These are phyloP conservation scores for Drosophila navojoa DNA, from an alignment of 1,140 invertebrate species.

Conservation along the genomic window DNA sequence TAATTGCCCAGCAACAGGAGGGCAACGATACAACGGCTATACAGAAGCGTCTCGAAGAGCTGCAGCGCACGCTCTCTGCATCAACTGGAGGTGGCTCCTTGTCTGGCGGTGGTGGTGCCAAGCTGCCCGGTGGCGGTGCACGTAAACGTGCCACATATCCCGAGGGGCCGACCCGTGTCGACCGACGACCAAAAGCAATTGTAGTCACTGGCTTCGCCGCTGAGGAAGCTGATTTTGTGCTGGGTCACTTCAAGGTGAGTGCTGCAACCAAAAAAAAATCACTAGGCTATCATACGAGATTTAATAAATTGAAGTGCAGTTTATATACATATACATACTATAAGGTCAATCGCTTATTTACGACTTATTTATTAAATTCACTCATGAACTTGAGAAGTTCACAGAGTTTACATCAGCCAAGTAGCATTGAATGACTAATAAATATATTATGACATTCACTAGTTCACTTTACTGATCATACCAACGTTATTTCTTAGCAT, in stretches of 20 bases:
- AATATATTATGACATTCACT: too few relatives aligned
- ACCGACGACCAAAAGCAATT: slow-evolving; percentile 78
- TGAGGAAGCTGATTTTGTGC: slow-evolving; percentile 79
- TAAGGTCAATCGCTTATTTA: too few relatives aligned
- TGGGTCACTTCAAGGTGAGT: slow-evolving; percentile 83
- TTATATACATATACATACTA: too few relatives aligned
- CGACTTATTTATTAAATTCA: too few relatives aligned
- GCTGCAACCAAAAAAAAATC: not conserved
- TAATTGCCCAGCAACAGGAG: slow-evolving; percentile 82
- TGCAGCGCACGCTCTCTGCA: slow-evolving; percentile 75
- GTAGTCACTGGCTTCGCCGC: slow-evolving; percentile 77
- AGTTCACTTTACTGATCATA: not conserved
- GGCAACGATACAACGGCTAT: slow-evolving; percentile 81
- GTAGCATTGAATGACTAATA: too few relatives aligned
- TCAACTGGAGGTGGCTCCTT: slow-evolving; percentile 36
- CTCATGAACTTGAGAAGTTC: too few relatives aligned
- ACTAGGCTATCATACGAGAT: not conserved
- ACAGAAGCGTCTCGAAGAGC: slow-evolving; percentile 79
- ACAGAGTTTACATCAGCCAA: too few relatives aligned
- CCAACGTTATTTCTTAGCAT: slow-evolving; percentile 47
- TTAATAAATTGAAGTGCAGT: too few relatives aligned
- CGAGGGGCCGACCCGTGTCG: slow-evolving; percentile 76
- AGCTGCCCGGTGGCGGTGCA: slow-evolving; percentile 31
- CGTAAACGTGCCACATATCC: slow-evolving; percentile 66
- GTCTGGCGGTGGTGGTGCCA: slow-evolving; percentile 28